These are phyloP conservation scores for Mellilla xanthometata DNA, from an alignment of 2,888 invertebrate genomes.

Conservation along the genomic window DNA sequence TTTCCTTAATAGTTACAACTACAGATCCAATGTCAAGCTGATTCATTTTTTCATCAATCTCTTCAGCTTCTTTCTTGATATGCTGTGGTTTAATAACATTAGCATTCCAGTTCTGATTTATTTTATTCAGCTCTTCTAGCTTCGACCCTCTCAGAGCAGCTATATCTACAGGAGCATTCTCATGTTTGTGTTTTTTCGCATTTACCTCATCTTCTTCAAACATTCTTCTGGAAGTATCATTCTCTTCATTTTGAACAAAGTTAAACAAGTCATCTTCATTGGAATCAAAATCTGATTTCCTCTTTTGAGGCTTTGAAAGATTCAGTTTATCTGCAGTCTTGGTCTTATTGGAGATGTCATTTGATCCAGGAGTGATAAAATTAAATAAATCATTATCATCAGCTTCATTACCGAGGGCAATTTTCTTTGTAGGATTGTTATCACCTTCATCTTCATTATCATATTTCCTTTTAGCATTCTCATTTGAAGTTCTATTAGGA, in stretches of 20 bases:
- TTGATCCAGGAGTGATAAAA: slow-evolving; percentile 47
- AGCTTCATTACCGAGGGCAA: slow-evolving; percentile 38
- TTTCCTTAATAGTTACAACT: slow-evolving; percentile 53
- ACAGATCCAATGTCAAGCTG: slow-evolving; percentile 62
- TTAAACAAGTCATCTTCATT: slow-evolving; percentile 68
- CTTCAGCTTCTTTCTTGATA: slow-evolving; percentile 55
- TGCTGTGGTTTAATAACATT: slow-evolving; percentile 29
- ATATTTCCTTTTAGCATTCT: slow-evolving; percentile 49
- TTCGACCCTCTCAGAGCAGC: slow-evolving; percentile 60
- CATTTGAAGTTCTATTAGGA: slow-evolving; percentile 28
- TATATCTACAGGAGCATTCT: slow-evolving; percentile 44
- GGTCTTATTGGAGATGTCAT: slow-evolving; percentile 27
- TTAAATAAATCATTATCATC: slow-evolving; percentile 59
- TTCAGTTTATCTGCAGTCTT: slow-evolving; percentile 51
- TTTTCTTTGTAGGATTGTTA: slow-evolving; percentile 54
- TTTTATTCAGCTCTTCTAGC: slow-evolving; percentile 59
- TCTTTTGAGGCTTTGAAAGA: slow-evolving; percentile 58
- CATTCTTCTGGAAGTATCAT: slow-evolving; percentile 34
- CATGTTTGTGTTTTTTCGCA: slow-evolving; percentile 22
- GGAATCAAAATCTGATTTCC: slow-evolving; percentile 49
- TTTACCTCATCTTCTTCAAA: slow-evolving; percentile 33
- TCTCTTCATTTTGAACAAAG: slow-evolving; percentile 54
- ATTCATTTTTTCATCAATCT: slow-evolving; percentile 59
- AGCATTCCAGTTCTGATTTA: slow-evolving; percentile 36
- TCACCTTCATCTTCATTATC: slow-evolving; percentile 42